phyloP scores from a whole-genome alignment of 2,113 vertebrate genomes.

The Pavo muticus region DNA sequence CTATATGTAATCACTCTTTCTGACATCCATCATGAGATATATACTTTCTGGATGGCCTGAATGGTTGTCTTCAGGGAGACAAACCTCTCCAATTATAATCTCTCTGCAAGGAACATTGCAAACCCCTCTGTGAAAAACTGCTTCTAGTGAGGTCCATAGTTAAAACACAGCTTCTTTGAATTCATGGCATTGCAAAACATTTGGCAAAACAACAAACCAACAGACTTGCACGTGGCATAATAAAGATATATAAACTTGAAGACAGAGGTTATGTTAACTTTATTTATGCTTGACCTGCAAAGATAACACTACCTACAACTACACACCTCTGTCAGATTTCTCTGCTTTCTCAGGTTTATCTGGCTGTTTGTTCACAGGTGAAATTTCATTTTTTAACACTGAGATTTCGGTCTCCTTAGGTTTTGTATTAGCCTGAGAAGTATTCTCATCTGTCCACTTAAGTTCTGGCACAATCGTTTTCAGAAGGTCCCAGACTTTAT shows the following conservation, averaged over 20 bases:
- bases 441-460: slow-evolving; percentile 70
- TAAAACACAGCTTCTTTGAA: background rate
- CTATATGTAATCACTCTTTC: background rate
- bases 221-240: background rate
- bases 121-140: background rate
- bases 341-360: slow-evolving; percentile 68
- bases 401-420: slow-evolving; percentile 41
- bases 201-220: background rate
- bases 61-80: background rate
- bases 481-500: slow-evolving; percentile 87
- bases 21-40: background rate
- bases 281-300: background rate
- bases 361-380: slow-evolving; percentile 36
- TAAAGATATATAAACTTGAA: background rate
- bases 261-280: background rate
- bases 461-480: slow-evolving; percentile 84
- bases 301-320: background rate
- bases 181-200: background rate
- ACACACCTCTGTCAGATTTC: slow-evolving; percentile 77
- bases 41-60: background rate
- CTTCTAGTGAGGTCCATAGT: background rate
- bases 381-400: slow-evolving; percentile 55
- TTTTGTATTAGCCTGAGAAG: slow-evolving; percentile 29
- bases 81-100: background rate
- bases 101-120: background rate